These are phyloP conservation scores for Beroe ovata DNA, from an alignment of 37 sponge, comb jelly and placozoan species.

Conservation along the genomic window DNA sequence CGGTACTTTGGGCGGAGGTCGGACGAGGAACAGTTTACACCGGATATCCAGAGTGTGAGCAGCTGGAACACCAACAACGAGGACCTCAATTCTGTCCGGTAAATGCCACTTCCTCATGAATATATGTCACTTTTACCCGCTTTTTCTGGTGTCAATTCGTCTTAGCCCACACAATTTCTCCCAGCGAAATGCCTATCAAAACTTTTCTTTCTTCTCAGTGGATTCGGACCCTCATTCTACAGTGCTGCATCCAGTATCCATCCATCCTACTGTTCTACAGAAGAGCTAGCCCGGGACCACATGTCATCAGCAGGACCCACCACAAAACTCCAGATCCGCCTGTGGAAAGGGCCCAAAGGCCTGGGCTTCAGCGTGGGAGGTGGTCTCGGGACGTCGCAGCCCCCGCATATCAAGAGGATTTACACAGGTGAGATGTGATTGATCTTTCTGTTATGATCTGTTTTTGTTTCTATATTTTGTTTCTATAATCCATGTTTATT, in stretches of 20 bases:
- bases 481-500: no score
- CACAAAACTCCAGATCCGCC: slow-evolving; percentile 17
- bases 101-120: not conserved
- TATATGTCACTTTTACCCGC: no score
- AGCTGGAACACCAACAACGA: slow-evolving; percentile 31
- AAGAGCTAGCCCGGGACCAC: slow-evolving; percentile 24
- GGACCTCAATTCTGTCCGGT: not conserved
- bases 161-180: no score
- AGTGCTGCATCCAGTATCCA: not conserved
- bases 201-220: no score
- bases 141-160: no score
- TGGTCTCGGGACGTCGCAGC: slow-evolving; percentile 28
- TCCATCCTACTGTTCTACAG: not conserved
- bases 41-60: not conserved
- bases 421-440: slow-evolving; percentile 17
- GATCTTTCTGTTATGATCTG: not conserved
- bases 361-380: slow-evolving; percentile 64
- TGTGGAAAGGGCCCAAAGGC: slow-evolving; percentile 58
- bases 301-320: not conserved
- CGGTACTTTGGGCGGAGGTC: slow-evolving; percentile 52
- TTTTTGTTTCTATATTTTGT: not conserved
- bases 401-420: slow-evolving; percentile 58
- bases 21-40: slow-evolving; percentile 1
- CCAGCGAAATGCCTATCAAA: no score
- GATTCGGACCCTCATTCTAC: slow-evolving; percentile 53